Conservation (phyloP, 2,113 vertebrate genomes). For the Phodopus roborovskii region DNA sequence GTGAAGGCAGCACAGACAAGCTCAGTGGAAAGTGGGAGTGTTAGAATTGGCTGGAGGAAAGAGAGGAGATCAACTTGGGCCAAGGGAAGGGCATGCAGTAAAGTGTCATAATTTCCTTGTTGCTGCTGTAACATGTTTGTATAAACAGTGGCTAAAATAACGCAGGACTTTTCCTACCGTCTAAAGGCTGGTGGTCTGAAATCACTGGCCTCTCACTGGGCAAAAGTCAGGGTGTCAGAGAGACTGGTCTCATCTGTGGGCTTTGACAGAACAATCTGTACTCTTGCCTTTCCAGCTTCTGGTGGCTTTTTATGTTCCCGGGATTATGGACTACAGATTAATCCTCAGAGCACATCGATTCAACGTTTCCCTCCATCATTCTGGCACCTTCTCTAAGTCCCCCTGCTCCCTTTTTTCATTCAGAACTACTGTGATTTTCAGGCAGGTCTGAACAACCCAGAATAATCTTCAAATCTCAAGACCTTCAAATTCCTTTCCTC, state of each 20-base stretch:
- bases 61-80: neutral
- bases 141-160: neutral
- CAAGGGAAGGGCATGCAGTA: neutral
- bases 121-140: neutral
- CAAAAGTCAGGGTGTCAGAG: neutral
- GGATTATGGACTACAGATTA: neutral
- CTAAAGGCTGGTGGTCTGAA: slow-evolving; percentile 34
- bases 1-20: neutral
- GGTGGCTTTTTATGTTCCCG: neutral
- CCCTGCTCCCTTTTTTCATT: neutral
- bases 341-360: neutral
- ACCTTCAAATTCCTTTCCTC: slow-evolving; percentile 19
- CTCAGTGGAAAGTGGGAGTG: neutral
- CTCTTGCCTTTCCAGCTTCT: neutral
- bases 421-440: neutral
- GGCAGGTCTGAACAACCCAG: neutral
- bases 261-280: neutral
- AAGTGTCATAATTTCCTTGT: neutral
- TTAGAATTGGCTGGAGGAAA: neutral
- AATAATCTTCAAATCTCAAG: slow-evolving; percentile 29
- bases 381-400: neutral
- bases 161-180: slow-evolving; percentile 10
- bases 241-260: neutral
- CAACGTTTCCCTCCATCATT: neutral
- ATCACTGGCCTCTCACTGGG: neutral